Conservation (phyloP, 2,888 invertebrate genomes). For the Cynaeus angustus region DNA sequence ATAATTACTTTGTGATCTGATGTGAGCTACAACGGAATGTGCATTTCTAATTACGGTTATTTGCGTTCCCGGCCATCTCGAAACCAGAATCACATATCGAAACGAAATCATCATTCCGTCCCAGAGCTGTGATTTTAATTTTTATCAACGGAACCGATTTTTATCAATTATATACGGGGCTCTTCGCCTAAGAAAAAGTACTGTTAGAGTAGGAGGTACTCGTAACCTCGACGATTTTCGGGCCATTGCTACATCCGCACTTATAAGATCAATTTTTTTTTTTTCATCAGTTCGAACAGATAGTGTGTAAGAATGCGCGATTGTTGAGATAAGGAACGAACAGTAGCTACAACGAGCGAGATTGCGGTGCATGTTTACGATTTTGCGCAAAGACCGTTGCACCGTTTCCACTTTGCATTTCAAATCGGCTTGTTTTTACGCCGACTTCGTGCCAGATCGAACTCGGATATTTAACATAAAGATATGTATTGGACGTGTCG, state of each 20-base stretch:
- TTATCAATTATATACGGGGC: conserved; percentile 48
- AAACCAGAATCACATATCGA: conserved; percentile 41
- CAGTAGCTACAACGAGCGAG: conserved; percentile 61
- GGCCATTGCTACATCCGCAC: conserved; percentile 1
- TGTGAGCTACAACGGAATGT: conserved; percentile 41
- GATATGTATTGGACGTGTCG: conserved; percentile 68
- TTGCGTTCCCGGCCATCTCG: conserved; percentile 39
- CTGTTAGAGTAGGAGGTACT: conserved; percentile 44
- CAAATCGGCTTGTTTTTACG: conserved; percentile 68
- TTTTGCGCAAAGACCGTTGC: conserved; percentile 62
- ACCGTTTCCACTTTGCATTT: conserved; percentile 69
- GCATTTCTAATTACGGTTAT: conserved; percentile 52
- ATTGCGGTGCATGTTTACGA: conserved; percentile 66
- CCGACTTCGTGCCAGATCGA: conserved; percentile 69
- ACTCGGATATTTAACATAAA: conserved; percentile 68
- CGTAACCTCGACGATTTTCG: conserved; percentile 28
- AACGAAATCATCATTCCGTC: conserved; percentile 31
- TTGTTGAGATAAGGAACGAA: conserved; percentile 64
- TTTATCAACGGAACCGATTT: conserved; percentile 48
- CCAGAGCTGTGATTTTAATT: conserved; percentile 44
- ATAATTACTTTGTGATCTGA: conserved; percentile 42
- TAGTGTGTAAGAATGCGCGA: conserved; percentile 66
- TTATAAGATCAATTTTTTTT: not conserved
- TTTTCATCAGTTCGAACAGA: conserved; percentile 57
- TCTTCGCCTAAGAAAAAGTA: conserved; percentile 29